phyloP scores from a whole-genome alignment of 2,113 vertebrate genomes.

The Genyomyrus donnyi region DNA sequence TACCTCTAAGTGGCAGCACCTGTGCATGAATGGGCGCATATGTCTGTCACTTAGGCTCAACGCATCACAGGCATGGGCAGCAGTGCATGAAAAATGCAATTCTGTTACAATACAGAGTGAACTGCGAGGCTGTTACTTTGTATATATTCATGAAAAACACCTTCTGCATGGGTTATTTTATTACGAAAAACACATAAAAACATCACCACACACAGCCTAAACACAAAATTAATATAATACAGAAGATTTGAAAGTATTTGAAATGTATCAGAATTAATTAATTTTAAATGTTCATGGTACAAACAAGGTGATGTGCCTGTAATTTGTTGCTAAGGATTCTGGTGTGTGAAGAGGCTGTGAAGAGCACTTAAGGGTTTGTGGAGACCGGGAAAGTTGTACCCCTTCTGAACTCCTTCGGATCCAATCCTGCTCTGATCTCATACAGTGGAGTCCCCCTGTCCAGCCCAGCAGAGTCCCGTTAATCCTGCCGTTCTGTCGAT shows the following conservation, averaged over 20 bases:
- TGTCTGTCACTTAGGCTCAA: slow-evolving; percentile 1
- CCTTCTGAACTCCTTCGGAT: background rate
- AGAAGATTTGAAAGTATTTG: background rate
- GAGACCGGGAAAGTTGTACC: background rate
- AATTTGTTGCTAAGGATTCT: background rate
- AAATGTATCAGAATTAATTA: background rate
- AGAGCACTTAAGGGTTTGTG: background rate
- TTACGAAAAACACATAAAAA: background rate
- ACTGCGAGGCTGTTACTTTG: background rate
- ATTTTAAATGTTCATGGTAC: background rate
- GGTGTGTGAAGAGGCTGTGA: background rate
- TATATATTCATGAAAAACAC: background rate
- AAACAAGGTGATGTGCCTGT: background rate
- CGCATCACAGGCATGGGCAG: background rate
- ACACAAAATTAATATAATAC: background rate
- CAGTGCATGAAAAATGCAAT: background rate
- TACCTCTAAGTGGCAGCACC: background rate
- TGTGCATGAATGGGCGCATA: background rate
- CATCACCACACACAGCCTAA: background rate
- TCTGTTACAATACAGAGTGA: background rate
- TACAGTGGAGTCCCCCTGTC: background rate
- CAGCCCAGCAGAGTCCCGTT: background rate
- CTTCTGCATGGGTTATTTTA: background rate
- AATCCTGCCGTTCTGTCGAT: background rate
- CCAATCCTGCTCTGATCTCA: background rate